Evolutionary conservation across 2,888 invertebrate species (phyloP), one percentile per base, ranked within the genome.

Genomic region (Coenonympha arcania): DNA sequence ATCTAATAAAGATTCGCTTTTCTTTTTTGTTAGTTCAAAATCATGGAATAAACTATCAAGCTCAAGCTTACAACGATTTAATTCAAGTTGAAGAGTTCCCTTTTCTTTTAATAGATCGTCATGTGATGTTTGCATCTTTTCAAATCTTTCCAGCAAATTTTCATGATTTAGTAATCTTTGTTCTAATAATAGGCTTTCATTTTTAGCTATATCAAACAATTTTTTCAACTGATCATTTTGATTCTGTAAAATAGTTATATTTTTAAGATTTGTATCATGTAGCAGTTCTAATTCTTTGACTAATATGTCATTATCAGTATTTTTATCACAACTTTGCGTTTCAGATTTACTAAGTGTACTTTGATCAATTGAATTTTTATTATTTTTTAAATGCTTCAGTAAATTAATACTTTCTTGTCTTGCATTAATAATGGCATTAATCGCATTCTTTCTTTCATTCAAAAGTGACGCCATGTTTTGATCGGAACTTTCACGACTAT

Each of bases 361-460:
- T 55, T 68, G 65, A 54, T 59, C 63, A 44, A 8, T 5, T 28
- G 52, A 20, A 22, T 66, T 39, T 3, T 71, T 64, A 50, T 69
- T 71, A 55, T 69, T 61, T 60, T 69, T 74, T 2, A 76, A 60
- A 59, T 68, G 76, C 48, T 72, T 58, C 11, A 80, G 53, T 50
- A 82, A 54, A 50, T 77, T 74, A 54, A 70, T 60, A 58, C 81
- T 83, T 62, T 84, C 79, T 57, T 68, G 67, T 55, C 62, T 71
- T 9, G 73, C 74, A 49, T 75, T 40, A 26, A 74, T 62, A 28
- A 81, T 55, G 9, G 71, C 71, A 40, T 62, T 61, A 1, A 75
- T 46, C 9, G 66, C 65, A 47, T 69, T 55, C 41, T 57, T 50
- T 54, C 73, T 79, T 65, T 82, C 78, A 54, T 58, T 69, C 55